Conservation (phyloP, 2,113 vertebrate species). For the Progne subis region DNA sequence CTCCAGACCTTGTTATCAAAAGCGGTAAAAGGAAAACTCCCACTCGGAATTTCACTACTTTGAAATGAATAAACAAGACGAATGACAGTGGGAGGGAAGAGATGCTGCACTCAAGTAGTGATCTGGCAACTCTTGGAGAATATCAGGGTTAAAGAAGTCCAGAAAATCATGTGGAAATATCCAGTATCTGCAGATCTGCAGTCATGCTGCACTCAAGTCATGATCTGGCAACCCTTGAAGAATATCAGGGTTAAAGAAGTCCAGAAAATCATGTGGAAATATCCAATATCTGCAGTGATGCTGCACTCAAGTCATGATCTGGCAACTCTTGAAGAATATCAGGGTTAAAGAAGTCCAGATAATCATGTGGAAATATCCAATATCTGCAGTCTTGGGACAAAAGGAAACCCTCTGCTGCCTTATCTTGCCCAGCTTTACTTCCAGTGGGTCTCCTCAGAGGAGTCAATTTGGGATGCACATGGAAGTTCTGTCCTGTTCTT, state of each 20-base stretch:
- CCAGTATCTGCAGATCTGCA: neutral
- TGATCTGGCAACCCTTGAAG: neutral
- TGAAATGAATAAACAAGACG: neutral
- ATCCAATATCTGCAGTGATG: neutral
- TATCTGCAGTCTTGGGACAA: neutral
- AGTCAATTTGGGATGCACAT: neutral
- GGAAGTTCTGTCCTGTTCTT: neutral
- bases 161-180: neutral
- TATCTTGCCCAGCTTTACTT: neutral
- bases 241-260: neutral
- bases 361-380: neutral
- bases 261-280: neutral
- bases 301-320: too few relatives aligned
- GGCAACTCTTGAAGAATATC: neutral
- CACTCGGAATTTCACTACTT: neutral
- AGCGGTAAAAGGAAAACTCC: neutral
- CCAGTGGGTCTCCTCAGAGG: neutral
- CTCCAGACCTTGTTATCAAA: neutral
- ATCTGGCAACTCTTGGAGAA: neutral
- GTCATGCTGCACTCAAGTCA: neutral
- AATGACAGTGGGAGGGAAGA: neutral
- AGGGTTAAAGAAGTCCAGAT: neutral
- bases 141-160: neutral
- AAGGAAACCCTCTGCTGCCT: neutral
- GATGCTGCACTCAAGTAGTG: neutral